These are phyloP conservation scores for Drosophila melanogaster DNA, from an alignment of 1,140 invertebrate species.

Conservation along the genomic window DNA sequence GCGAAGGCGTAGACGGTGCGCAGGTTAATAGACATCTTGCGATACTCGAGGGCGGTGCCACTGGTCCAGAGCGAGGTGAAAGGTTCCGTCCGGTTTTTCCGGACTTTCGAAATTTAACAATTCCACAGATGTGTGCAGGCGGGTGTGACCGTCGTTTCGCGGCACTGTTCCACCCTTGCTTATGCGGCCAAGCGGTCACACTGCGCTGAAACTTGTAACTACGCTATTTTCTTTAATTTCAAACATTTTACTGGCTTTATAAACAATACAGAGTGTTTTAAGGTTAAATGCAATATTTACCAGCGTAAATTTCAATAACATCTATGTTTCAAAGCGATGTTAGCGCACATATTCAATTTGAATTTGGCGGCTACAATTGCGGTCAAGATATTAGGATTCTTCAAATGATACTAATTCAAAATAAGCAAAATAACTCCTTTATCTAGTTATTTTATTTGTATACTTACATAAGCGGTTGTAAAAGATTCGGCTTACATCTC, in stretches of 20 bases:
- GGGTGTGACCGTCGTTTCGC: constrained; percentile 13
- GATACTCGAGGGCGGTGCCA: constrained; percentile 5
- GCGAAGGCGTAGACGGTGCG: constrained; percentile 88
- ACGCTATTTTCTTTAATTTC: neutral
- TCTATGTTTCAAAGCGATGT: neutral
- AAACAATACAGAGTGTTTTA: neutral
- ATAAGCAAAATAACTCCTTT: neutral
- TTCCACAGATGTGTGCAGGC: constrained; percentile 18
- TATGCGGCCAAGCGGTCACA: neutral
- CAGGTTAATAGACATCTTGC: constrained; percentile 79
- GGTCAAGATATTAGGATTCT: neutral
- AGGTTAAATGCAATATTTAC: neutral
- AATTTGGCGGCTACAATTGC: constrained; percentile 7
- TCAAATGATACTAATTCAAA: neutral
- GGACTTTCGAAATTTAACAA: constrained; percentile 51
- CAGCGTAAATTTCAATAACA: neutral
- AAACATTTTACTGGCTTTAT: neutral
- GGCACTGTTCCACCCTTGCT: neutral
- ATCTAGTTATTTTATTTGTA: constrained; percentile 32
- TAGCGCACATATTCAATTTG: neutral
- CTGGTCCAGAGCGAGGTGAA: constrained; percentile 34
- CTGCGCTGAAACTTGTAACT: neutral
- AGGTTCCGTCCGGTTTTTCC: constrained; percentile 43
- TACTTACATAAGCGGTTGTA: constrained; percentile 40
- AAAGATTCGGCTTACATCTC: constrained; percentile 26